A percentile compares a stretch with the other conserved stretches of the same genome.
Evolutionary conservation across 2,888 invertebrate genomes (phyloP).

Genomic region (Trissonchulus latispiculum): DNA sequence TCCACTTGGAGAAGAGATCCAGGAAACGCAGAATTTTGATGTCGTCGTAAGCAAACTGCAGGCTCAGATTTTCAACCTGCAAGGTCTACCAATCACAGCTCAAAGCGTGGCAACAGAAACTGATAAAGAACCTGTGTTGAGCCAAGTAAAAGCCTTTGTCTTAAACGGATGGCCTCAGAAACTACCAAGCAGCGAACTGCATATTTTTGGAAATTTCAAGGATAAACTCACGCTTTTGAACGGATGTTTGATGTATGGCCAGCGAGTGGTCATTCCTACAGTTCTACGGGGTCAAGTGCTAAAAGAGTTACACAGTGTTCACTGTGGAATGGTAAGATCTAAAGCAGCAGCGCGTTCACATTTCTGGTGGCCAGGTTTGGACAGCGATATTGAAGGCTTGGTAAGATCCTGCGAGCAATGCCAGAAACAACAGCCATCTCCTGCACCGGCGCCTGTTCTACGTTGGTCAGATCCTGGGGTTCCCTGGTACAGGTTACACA

Average conservation of each 20-base stretch:
- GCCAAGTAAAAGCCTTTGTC: not conserved
- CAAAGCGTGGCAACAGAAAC: no score
- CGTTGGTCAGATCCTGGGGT: slow-evolving; percentile 32
- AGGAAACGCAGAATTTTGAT: no score
- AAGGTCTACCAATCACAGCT: no score
- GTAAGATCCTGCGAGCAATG: not conserved
- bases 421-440: slow-evolving; percentile 13
- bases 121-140: not conserved
- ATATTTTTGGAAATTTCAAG: not conserved
- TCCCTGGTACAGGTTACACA: slow-evolving; percentile 29
- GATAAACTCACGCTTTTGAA: slow-evolving; percentile 19
- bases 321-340: slow-evolving; percentile 2
- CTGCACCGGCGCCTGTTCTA: no score
- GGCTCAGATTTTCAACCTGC: no score
- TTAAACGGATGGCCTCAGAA: not conserved
- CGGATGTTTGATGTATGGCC: slow-evolving; percentile 27
- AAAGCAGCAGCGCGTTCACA: not conserved
- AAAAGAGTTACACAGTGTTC: not conserved
- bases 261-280: not conserved
- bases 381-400: not conserved
- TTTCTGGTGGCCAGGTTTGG: not conserved
- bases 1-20: slow-evolving; percentile 14
- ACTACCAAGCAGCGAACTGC: not conserved
- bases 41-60: no score
- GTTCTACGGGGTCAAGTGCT: not conserved